These are phyloP conservation scores for Crax fasciolata DNA, from an alignment of 2,797 vertebrate species.

Conservation along the genomic window DNA sequence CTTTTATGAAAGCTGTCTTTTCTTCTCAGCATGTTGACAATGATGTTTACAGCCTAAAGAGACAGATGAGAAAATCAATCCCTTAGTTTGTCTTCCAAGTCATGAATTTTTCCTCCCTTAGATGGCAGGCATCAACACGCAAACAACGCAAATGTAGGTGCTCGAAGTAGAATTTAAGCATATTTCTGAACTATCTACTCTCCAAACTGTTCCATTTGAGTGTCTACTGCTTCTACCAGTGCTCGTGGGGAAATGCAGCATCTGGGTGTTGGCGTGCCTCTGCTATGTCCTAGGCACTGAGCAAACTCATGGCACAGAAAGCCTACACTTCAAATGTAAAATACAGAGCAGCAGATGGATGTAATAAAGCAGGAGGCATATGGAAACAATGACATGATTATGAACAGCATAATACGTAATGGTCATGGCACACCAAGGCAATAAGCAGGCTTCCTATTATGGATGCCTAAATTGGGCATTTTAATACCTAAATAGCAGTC, in stretches of 20 bases:
- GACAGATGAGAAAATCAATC: background rate
- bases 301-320: slow-evolving; percentile 9
- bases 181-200: background rate
- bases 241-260: background rate
- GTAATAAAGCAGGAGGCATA: slow-evolving; percentile 18
- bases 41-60: background rate
- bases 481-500: slow-evolving; percentile 37
- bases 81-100: background rate
- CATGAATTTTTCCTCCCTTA: background rate
- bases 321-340: background rate
- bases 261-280: background rate
- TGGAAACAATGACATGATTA: slow-evolving; percentile 13
- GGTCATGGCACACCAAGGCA: background rate
- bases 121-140: background rate
- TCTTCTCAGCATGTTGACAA: background rate
- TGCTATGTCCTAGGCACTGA: background rate
- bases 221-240: background rate
- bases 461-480: slow-evolving; percentile 26
- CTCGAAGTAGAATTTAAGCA: background rate
- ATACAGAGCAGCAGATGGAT: slow-evolving; percentile 31
- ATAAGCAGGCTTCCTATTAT: slow-evolving; percentile 40
- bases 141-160: background rate
- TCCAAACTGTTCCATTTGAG: background rate
- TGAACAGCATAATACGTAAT: slow-evolving; percentile 24
- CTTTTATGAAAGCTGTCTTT: background rate